Base-by-base conservation (phyloP, 2,797 vertebrate species). In the Darevskia nairensis region DNA sequence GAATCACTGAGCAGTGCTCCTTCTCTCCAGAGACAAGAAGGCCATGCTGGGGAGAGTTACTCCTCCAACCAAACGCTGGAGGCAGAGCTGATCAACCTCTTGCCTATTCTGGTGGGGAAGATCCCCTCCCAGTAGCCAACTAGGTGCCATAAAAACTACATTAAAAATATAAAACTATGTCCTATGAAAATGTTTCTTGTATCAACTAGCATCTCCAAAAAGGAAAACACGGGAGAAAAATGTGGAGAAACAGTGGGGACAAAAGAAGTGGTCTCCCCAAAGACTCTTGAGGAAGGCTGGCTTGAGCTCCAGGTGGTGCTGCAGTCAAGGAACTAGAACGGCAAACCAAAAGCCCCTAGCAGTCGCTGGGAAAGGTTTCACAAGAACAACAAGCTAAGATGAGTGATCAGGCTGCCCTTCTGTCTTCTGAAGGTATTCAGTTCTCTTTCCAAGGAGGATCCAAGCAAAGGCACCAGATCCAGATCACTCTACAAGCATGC, bases 171-270 rank as follows among this genome's bases (percentile, higher is more conserved):
- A 80, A 82, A 82, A 82, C 69, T 32, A 82, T 32, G 81, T 32
- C 71, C 71, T 15, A 71, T n/a, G 13, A 32, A 71, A 46, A n/a
- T 44, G 32, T 72, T 83, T 83, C 82, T 83, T 81, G 27, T 41
- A 81, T 81, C 39, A 66, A 64, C 80, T 59, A 4, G 35, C 80
- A 81, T 64, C 80, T 81, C 80, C 59, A 66, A 81, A 59, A 81
- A 81, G 39, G 32, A 80, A 27, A 64, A 61, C 59, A 39, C 61
- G 7, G 25, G 80, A 66, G 80, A 61, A 81, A 81, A 83, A 32
- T 69, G 68, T 3, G 46, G 68, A 32, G 21, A 35, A 83, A 69
- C n/a, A 23, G 68, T 71, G 61, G 61, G 81, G 69, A 71, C 29
- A 46, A 68, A 82, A 82, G 39, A 69, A n/a, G 27, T 27, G 23